Percentiles rank a stretch among this genome's conserved stretches.
phyloP scores from a whole-genome alignment of 2,888 invertebrate species.

The Acleris sparsana region DNA sequence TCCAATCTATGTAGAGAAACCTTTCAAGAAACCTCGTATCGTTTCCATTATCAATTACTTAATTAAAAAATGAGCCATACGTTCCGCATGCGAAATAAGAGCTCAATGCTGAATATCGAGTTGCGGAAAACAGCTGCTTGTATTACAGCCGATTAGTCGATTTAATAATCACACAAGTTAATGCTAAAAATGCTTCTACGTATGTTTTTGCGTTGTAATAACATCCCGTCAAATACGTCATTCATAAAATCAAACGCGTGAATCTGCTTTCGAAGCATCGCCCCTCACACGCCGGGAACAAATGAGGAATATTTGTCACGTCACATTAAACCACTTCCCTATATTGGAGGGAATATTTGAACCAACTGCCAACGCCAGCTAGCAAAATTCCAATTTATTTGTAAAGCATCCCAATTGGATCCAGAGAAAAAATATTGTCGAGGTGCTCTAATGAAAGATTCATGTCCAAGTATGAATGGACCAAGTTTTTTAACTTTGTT shows the following conservation, averaged over 20 bases:
- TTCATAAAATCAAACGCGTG: constrained; percentile 5
- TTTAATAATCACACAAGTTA: too few species aligned
- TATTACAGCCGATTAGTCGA: too few species aligned
- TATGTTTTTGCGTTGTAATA: too few species aligned
- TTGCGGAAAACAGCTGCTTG: too few species aligned
- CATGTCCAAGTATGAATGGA: background rate
- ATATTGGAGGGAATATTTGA: constrained; percentile 13
- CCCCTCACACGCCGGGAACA: constrained; percentile 16
- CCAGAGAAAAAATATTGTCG: background rate
- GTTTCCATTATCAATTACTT: too few species aligned
- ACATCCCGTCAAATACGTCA: background rate
- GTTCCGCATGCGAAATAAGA: too few species aligned
- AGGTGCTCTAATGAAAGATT: background rate
- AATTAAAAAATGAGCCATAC: too few species aligned
- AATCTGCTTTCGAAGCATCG: constrained; percentile 25
- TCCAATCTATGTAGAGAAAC: too few species aligned
- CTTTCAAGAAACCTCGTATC: too few species aligned
- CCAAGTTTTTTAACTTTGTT: background rate
- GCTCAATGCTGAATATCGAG: too few species aligned
- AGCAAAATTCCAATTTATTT: constrained; percentile 30
- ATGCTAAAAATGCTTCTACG: too few species aligned
- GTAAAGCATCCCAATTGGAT: constrained; percentile 18
- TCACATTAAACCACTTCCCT: constrained; percentile 27
- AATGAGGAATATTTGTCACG: constrained; percentile 34
- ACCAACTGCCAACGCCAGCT: constrained; percentile 22